phyloP scores from a whole-genome alignment of 2,888 invertebrate genomes.

The Zhuqinia jingwanae region DNA sequence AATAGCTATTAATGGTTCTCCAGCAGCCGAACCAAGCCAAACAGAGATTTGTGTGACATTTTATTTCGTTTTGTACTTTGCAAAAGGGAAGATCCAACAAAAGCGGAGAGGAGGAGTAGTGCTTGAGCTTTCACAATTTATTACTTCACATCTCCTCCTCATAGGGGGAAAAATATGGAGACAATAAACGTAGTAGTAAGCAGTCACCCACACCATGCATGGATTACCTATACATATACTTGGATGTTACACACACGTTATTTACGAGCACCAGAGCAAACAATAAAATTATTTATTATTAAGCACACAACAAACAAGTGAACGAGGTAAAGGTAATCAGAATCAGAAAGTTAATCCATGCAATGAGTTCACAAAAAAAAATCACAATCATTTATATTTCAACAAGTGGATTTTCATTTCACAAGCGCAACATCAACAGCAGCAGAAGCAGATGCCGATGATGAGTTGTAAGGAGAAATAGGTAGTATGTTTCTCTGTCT shows the following conservation, averaged over 20 bases:
- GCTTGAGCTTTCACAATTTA: not conserved
- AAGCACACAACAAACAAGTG: slow-evolving; percentile 9
- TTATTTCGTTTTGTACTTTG: no score
- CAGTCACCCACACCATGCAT: not conserved
- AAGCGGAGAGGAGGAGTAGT: not conserved
- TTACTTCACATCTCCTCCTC: no score
- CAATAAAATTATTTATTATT: not conserved
- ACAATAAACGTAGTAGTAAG: slow-evolving; percentile 1
- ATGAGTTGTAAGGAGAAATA: no score
- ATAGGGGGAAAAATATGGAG: not conserved
- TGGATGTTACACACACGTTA: not conserved
- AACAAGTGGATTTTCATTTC: slow-evolving; percentile 10
- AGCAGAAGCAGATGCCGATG: not conserved
- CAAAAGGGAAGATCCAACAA: no score
- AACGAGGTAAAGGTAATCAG: not conserved
- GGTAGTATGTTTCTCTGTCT: not conserved
- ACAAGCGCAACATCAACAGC: not conserved
- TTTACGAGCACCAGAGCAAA: not conserved
- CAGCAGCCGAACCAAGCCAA: not conserved
- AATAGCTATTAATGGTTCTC: not conserved
- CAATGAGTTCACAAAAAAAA: slow-evolving; percentile 35
- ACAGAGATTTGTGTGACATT: not conserved
- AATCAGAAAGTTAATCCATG: slow-evolving; percentile 21
- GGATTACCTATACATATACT: no score
- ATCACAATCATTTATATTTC: not conserved